Evolutionary conservation across 2,113 vertebrate genomes (phyloP).

Genomic region (Notothenia coriiceps): DNA sequence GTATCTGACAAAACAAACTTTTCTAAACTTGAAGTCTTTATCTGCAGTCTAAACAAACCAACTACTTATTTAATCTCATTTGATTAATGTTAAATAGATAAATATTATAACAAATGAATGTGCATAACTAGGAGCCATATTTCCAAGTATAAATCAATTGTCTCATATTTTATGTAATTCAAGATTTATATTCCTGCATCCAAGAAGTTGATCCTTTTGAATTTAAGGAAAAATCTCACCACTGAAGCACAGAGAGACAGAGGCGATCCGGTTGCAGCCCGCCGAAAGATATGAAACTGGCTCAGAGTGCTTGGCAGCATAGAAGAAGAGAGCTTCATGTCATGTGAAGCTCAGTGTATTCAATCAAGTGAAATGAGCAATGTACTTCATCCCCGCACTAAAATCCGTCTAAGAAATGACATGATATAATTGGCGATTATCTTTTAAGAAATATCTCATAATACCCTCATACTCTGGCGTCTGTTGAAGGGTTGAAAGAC

Average conservation of each 20-base stretch:
- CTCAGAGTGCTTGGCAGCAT: slow-evolving; percentile 47
- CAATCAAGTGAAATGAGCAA: slow-evolving; percentile 51
- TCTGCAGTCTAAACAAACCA: slow-evolving; percentile 25
- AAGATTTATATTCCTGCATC: slow-evolving; percentile 42
- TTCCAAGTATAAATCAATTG: slow-evolving; percentile 45
- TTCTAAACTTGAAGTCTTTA: slow-evolving; percentile 12
- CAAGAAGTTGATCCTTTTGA: slow-evolving; percentile 51
- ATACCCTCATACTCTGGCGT: slow-evolving; percentile 20
- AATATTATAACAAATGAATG: slow-evolving; percentile 39
- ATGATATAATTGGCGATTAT: slow-evolving; percentile 50
- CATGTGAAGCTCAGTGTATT: slow-evolving; percentile 44
- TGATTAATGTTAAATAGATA: slow-evolving; percentile 28
- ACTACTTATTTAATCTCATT: slow-evolving; percentile 13
- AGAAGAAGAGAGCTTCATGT: slow-evolving; percentile 37
- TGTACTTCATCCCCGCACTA: slow-evolving; percentile 32
- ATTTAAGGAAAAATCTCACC: slow-evolving; percentile 33
- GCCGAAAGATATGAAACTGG: slow-evolving; percentile 20
- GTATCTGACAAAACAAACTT: slow-evolving; percentile 24
- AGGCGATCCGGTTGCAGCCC: slow-evolving; percentile 24
- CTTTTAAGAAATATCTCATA: slow-evolving; percentile 35
- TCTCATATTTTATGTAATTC: slow-evolving; percentile 30
- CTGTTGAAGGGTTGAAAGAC: slow-evolving; percentile 38
- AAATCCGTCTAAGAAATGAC: slow-evolving; percentile 50
- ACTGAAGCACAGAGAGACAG: slow-evolving; percentile 9
- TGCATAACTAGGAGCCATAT: not conserved